Evolutionary conservation across 2,113 vertebrate genomes (phyloP).

Genomic region (Hippocampus barbouri): DNA sequence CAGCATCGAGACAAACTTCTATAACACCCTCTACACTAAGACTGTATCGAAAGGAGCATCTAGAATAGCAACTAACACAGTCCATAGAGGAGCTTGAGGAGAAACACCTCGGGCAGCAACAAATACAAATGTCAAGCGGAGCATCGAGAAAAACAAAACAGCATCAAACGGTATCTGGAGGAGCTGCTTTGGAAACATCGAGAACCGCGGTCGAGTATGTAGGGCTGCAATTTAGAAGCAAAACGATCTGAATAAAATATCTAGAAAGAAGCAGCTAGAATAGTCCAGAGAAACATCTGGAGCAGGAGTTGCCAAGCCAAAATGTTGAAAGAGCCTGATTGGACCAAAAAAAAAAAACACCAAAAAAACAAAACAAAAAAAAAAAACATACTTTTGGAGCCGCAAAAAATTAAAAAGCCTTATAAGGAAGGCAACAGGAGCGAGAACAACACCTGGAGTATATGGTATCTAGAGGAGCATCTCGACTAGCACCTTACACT

Average conservation of each 20-base stretch:
- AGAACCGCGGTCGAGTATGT: not conserved
- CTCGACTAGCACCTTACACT: no score
- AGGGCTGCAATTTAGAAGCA: not conserved
- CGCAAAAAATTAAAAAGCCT: no score
- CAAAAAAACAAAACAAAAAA: no score
- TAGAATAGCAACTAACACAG: not conserved
- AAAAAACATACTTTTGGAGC: no score
- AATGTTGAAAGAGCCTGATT: no score
- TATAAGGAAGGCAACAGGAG: not conserved
- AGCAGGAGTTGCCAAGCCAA: not conserved
- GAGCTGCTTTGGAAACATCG: not conserved
- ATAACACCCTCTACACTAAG: not conserved
- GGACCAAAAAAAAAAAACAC: no score
- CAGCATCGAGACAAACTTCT: not conserved
- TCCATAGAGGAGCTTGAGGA: no score
- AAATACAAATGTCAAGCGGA: no score
- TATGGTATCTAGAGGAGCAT: slow-evolving; percentile 19
- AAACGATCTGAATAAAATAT: not conserved
- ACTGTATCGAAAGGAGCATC: not conserved
- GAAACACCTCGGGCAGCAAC: no score
- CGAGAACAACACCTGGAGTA: slow-evolving; percentile 55
- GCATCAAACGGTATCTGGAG: not conserved
- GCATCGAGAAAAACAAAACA: no score
- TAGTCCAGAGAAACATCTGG: not conserved
- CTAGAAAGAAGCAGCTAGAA: no score